Percentiles rank a stretch among this genome's conserved stretches.
These are phyloP conservation scores for Apoda limacodes DNA, from an alignment of 2,888 invertebrate genomes.

Conservation along the genomic window DNA sequence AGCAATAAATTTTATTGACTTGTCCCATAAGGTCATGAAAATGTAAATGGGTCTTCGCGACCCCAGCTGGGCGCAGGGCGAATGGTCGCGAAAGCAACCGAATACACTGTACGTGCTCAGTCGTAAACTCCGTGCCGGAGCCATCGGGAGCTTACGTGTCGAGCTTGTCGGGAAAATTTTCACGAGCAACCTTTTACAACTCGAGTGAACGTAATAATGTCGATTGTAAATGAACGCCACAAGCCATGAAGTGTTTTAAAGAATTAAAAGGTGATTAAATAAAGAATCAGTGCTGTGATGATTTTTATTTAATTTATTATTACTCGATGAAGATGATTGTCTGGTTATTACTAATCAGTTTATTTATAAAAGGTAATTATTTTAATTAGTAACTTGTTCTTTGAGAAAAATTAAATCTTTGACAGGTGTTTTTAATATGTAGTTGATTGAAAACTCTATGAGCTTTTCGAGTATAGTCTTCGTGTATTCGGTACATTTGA, in stretches of 20 bases:
- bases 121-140: constrained; percentile 33
- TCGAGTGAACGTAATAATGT: constrained; percentile 26
- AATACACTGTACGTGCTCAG: constrained; percentile 28
- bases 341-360: constrained; percentile 45
- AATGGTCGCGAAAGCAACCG: constrained; percentile 28
- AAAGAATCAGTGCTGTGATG: constrained; percentile 47
- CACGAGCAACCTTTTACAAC: constrained; percentile 28
- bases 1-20: constrained; percentile 40
- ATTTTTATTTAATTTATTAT: no score
- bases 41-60: constrained; percentile 44
- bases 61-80: constrained; percentile 44
- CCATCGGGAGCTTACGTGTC: constrained; percentile 27
- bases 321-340: constrained; percentile 61
- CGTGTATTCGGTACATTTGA: no score
- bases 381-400: no score
- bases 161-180: constrained; percentile 16
- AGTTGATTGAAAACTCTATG: no score
- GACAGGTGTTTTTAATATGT: no score
- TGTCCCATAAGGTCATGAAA: constrained; percentile 52
- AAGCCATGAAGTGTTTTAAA: no score
- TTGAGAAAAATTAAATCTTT: no score
- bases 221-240: no score
- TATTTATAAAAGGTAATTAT: constrained; percentile 52
- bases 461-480: no score
- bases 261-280: no score